These are phyloP conservation scores for Gymnobelideus leadbeateri DNA, from an alignment of 2,113 vertebrate species.

Conservation along the genomic window DNA sequence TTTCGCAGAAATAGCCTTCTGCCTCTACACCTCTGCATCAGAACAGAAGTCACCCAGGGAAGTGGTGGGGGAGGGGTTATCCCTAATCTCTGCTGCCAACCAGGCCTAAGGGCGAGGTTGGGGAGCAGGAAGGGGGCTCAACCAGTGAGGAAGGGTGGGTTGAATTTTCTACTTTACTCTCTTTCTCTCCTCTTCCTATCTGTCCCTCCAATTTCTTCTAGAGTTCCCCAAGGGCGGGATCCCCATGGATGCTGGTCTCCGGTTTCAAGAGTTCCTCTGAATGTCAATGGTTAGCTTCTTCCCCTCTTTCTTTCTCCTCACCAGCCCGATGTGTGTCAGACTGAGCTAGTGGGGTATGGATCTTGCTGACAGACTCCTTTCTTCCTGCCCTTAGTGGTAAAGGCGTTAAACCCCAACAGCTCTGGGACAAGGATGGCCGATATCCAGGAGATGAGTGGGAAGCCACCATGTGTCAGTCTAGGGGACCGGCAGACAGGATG, in stretches of 20 bases:
- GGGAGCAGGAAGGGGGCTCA: neutral
- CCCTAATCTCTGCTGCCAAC: neutral
- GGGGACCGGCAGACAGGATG: neutral
- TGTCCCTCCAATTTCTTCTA: neutral
- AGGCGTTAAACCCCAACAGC: neutral
- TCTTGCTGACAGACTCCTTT: neutral
- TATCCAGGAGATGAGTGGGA: neutral
- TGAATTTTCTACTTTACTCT: neutral
- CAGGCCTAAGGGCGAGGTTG: neutral
- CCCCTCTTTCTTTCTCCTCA: neutral
- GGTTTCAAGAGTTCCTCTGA: neutral
- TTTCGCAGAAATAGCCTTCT: neutral
- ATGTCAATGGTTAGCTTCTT: neutral
- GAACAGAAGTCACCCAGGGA: neutral
- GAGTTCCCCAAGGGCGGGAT: neutral
- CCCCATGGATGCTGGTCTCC: neutral
- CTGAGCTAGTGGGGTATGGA: neutral
- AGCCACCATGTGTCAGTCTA: neutral
- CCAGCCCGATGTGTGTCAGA: neutral
- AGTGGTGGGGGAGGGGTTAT: neutral
- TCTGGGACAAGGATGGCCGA: neutral
- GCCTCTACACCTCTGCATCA: neutral
- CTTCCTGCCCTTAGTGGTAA: neutral
- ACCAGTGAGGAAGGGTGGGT: neutral
- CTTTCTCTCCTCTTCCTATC: neutral